Base-by-base conservation (phyloP, 2,797 vertebrate genomes). In the Streptopelia turtur region DNA sequence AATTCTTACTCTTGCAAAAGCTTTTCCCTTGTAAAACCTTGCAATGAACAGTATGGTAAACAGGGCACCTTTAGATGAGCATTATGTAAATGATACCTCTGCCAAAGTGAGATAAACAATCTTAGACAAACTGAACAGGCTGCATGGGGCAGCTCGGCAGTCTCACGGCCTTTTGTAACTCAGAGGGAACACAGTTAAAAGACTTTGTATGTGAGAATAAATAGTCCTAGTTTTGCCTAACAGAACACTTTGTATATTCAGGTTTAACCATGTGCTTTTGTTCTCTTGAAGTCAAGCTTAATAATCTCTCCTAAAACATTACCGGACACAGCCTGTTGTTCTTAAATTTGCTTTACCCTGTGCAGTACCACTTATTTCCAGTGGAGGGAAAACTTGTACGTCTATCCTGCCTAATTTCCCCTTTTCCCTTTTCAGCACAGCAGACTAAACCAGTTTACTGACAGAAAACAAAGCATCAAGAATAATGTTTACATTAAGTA, bases 341-440 rank as follows among this genome's bases (percentile, higher is more conserved):
- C 41, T 68, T 17, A 24, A 7, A 11, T 16, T 39, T 16, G 6
- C 6, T 10, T 66, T 37, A 56, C 27, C 5, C 13, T 5, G 24
- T 76, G 94, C 50, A 96, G 35, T 94, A 74, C 87, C 74, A 55
- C n/a, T 76, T 76, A 27, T 63, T 81, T 68, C 95, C 95, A 90
- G 65, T 5, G 33, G 95, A 94, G 80, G 85, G 93, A n/a, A 90
- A 86, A 53, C 55, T 5, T 41, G 72, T 37, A 56, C 17, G 0
- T 63, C 30, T 81, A 5, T 27, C 11, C 31, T 11, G 30, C 21
- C 1, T 28, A 1, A 10, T 56, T 47, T 28, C 9, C 17, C 7
- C 18, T 37, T 72, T 56, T 5, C 16, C 20, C 11, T 33, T 75
- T 70, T 52, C 71, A 65, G 55, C 5, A 6, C 31, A 45, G 47